phyloP scores from a whole-genome alignment of 2,797 vertebrate species.

The Molossus molossus region DNA sequence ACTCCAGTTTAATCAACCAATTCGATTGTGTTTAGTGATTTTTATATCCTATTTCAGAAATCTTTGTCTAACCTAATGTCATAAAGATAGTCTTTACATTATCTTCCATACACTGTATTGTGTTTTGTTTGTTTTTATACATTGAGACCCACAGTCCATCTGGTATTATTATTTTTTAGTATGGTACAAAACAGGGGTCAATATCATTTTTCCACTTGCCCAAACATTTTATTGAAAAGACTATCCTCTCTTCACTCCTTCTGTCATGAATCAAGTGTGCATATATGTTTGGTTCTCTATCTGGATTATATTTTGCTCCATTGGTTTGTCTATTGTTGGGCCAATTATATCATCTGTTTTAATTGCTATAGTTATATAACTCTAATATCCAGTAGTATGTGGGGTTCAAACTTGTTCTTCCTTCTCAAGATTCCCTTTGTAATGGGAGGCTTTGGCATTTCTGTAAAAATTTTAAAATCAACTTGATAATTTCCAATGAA shows the following conservation, averaged over 20 bases:
- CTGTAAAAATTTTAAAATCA: neutral
- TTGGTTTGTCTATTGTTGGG: neutral
- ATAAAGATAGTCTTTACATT: neutral
- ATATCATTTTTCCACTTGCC: neutral
- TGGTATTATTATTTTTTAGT: neutral
- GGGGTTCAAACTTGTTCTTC: neutral
- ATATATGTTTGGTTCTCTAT: neutral
- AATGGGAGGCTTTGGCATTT: neutral
- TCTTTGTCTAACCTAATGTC: neutral
- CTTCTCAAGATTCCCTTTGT: neutral
- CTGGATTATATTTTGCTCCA: neutral
- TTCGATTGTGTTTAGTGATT: neutral
- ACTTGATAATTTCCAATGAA: conserved; percentile 3
- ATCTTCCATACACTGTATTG: neutral
- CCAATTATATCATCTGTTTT: neutral
- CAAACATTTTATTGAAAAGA: neutral
- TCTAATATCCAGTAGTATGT: neutral
- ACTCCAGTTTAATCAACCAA: neutral
- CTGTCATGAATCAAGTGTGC: neutral
- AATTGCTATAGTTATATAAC: neutral
- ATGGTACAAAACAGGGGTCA: neutral
- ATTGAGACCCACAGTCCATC: neutral
- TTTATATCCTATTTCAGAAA: conserved; percentile 53
- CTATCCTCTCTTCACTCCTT: neutral
- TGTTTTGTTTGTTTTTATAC: neutral